Evolutionary conservation across 2,797 vertebrate species (phyloP).

Genomic region (Scolopax rusticola): DNA sequence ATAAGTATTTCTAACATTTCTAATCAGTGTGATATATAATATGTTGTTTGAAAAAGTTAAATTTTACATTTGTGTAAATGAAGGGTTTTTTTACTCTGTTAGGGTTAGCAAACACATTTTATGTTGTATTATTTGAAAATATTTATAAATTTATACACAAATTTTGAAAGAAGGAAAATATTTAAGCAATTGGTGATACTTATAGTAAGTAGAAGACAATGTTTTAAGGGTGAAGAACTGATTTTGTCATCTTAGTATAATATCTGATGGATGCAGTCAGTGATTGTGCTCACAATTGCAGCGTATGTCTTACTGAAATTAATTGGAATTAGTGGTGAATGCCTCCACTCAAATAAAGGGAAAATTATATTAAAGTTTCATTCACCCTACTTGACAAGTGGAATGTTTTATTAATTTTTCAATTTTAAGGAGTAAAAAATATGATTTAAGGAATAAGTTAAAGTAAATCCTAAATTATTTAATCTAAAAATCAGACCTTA

Average conservation of each 20-base stretch:
- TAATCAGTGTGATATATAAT: neutral
- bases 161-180: neutral
- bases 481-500: neutral
- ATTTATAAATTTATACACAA: neutral
- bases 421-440: neutral
- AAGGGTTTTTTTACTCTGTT: fast-evolving
- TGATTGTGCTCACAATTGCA: neutral
- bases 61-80: neutral
- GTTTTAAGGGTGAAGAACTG: neutral
- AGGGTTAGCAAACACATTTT: neutral
- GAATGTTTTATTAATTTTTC: neutral
- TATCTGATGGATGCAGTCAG: neutral
- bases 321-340: neutral
- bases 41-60: neutral
- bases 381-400: neutral
- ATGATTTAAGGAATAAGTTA: neutral
- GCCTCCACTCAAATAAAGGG: neutral
- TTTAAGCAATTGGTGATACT: neutral
- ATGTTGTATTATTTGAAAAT: neutral
- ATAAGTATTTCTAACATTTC: neutral
- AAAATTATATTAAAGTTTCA: neutral
- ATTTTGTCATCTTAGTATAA: neutral
- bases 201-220: neutral
- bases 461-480: neutral
- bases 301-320: neutral